A percentile compares a stretch with the other conserved stretches of the same genome.
phyloP scores from a whole-genome alignment of 2,888 invertebrate genomes.

The Nephrotoma flavescens region DNA sequence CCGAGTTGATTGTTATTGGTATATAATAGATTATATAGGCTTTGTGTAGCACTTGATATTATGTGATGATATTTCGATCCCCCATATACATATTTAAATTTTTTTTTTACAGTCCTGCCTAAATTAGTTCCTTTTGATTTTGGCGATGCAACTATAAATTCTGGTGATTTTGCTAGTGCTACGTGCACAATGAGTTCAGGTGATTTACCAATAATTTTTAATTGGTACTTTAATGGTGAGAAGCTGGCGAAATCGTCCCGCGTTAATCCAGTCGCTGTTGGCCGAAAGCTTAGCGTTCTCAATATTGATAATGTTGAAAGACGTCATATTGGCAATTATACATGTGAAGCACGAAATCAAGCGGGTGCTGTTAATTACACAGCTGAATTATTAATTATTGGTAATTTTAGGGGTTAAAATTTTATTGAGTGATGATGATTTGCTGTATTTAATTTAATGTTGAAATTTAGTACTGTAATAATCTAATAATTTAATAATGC shows the following conservation, averaged over 20 bases:
- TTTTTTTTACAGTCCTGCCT: conserved; percentile 45
- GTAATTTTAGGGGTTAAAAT: conserved; percentile 31
- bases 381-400: conserved; percentile 45
- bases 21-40: conserved; percentile 19
- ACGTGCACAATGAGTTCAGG: conserved; percentile 45
- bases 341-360: conserved; percentile 57
- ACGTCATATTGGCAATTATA: conserved; percentile 55
- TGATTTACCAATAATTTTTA: conserved; percentile 48
- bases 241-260: conserved; percentile 34
- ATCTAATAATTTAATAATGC: too few species aligned
- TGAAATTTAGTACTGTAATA: conserved; percentile 12
- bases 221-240: conserved; percentile 49
- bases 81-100: not conserved
- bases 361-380: conserved; percentile 53
- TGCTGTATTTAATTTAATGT: not conserved
- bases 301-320: conserved; percentile 53
- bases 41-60: conserved; percentile 13
- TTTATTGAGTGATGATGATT: not conserved
- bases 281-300: conserved; percentile 47
- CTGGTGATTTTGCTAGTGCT: conserved; percentile 46
- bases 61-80: not conserved
- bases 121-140: conserved; percentile 56
- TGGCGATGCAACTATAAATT: conserved; percentile 49
- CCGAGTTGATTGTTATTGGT: conserved; percentile 53
- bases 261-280: conserved; percentile 35